Evolutionary conservation across 1,140 invertebrate species (phyloP), one percentile per base, ranked within the genome.

Genomic region (Drosophila melanica): DNA sequence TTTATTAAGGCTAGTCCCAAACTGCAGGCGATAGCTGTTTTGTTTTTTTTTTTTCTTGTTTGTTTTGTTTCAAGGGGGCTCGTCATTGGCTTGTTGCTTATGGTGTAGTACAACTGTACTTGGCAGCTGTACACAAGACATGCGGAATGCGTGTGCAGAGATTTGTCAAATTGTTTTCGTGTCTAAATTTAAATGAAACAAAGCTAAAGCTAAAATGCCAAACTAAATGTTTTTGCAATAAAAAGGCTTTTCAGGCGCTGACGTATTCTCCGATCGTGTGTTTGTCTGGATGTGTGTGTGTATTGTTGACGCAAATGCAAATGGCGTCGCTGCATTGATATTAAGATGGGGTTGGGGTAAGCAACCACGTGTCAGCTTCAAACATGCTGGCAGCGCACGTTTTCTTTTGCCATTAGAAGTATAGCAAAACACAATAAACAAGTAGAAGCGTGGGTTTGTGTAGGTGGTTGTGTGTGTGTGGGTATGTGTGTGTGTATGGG

Each of bases 131-230:
- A 58, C 48, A 60, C 72, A 53, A 66, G 39, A 48, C 18, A 57
- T 42, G 45, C 55, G 42, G 67, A 80, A 63, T 60, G 67, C 27
- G 59, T 74, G 41, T 62, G 80, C 68, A 33, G n/a, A 73, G 39
- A 85, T 75, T 87, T 87, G 78, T 68, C 65, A 76, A 82, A 86
- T 82, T 66, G 54, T 75, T 79, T 82, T 65, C 53, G 67, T 66
- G 37, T 67, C 82, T 86, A 86, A 82, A 79, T 79, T 79, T 86
- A 86, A 86, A 82, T 77, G 79, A 87, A 79, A 82, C 55, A 54
- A 76, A 71, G 57, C 60, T n/a, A 76, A 64, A 66, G 48, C 57
- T 62, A 54, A 72, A 66, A 65, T 65, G 45, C 35, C 35, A 55
- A 11, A 16, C 30, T 60, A 12, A 45, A 11, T 59, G 16, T 47